These are phyloP conservation scores for Chromobotia macracanthus DNA, from an alignment of 2,797 vertebrate genomes.

Conservation along the genomic window DNA sequence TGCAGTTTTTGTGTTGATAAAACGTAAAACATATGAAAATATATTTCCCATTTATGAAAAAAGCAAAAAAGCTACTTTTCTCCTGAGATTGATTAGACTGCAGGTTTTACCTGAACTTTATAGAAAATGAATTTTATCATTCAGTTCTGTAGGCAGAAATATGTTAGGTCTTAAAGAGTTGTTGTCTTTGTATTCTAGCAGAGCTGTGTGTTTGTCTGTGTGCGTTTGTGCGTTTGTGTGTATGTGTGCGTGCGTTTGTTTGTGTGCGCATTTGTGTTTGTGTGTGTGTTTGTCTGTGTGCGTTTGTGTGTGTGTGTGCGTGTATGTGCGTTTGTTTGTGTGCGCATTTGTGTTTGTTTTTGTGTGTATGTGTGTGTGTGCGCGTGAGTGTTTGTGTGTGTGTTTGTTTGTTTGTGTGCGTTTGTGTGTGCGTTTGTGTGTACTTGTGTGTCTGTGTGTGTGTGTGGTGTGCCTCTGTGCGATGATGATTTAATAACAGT, in stretches of 20 bases:
- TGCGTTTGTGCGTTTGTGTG: not conserved
- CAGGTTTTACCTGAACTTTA: not conserved
- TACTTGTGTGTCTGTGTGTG: constrained; percentile 15
- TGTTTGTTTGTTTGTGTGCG: not conserved
- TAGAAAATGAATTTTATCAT: not conserved
- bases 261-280: too few relatives aligned
- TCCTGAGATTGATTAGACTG: not conserved
- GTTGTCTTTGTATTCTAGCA: not conserved
- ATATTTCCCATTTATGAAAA: too few relatives aligned
- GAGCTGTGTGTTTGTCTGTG: not conserved
- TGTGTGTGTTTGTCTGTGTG: too few relatives aligned
- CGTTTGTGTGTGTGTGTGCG: not conserved
- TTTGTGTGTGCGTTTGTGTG: not conserved
- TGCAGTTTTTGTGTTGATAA: too few relatives aligned
- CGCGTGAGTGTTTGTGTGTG: too few relatives aligned
- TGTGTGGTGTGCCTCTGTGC: constrained; percentile 34
- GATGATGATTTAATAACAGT: constrained; percentile 55
- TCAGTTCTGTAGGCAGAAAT: not conserved
- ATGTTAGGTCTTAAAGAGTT: not conserved
- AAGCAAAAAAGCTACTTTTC: too few relatives aligned
- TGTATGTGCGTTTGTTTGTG: too few relatives aligned
- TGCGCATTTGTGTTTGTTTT: too few relatives aligned
- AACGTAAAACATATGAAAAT: too few relatives aligned
- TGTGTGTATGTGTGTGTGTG: too few relatives aligned
- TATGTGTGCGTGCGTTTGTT: not conserved